Conservation (phyloP, 2,888 invertebrate genomes). For the Drosophila birchii region DNA sequence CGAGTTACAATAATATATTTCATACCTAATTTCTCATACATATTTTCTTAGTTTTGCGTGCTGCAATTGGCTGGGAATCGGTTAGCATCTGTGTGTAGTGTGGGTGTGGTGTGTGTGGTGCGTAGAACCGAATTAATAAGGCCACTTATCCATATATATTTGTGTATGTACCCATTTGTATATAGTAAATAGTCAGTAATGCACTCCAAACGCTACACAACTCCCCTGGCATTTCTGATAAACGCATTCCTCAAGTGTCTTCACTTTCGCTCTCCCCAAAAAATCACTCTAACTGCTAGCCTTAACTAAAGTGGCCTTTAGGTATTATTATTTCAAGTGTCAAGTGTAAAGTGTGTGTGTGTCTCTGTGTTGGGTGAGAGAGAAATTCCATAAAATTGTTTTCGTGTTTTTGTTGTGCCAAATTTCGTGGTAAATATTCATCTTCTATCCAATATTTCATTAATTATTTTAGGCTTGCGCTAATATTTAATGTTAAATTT, state of each 20-base stretch:
- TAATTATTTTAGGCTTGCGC: constrained; percentile 37
- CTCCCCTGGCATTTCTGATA: constrained; percentile 28
- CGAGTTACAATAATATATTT: constrained; percentile 18
- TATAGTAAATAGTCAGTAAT: constrained; percentile 66
- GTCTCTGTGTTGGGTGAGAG: constrained; percentile 16
- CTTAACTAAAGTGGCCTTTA: constrained; percentile 61
- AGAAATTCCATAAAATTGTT: constrained; percentile 29
- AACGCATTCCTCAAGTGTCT: constrained; percentile 6
- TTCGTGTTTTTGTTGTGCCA: constrained; percentile 27
- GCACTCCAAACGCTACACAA: constrained; percentile 47
- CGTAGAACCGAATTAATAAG: constrained; percentile 50
- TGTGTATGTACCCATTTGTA: constrained; percentile 25
- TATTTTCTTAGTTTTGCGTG: constrained; percentile 27
- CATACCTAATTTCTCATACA: constrained; percentile 23
- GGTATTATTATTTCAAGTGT: constrained; percentile 16
- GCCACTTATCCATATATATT: constrained; percentile 52
- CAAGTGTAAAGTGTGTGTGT: constrained; percentile 9
- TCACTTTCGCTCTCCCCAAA: constrained; percentile 14
- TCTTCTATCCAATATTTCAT: constrained; percentile 34
- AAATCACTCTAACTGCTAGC: constrained; percentile 31
- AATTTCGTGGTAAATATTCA: constrained; percentile 17
- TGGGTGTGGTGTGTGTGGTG: constrained; percentile 49
- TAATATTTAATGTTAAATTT: constrained; percentile 41
- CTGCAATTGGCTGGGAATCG: constrained; percentile 13
- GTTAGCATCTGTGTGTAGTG: constrained; percentile 14